Base-by-base conservation (phyloP, 2,797 vertebrate species). In the Emys orbicularis region DNA sequence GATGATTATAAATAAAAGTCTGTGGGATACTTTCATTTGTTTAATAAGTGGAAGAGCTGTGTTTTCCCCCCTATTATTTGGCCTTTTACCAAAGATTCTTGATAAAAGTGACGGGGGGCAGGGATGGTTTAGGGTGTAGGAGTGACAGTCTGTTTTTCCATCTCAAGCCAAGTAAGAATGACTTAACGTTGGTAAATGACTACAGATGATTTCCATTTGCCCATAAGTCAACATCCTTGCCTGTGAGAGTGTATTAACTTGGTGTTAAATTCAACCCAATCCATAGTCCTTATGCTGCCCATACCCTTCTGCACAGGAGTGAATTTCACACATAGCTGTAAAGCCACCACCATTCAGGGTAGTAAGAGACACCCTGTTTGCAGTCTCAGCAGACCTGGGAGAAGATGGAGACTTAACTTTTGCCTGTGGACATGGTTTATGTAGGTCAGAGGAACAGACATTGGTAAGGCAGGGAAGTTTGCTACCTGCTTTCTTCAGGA, bases 381-480 rank as follows among this genome's bases (percentile, higher is more conserved):
- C 21, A 41, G 11, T 91, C 34, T 72, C 25, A 34, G 2, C 50
- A 47, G 27, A 86, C 68, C 15, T 31, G 44, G 25, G 3, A 59
- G 44, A 90, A 86, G 2, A 25, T 21, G 8, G 10, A 77, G 81
- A 77, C 3, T 8, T 29, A 65, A 8, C 11, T 53, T 88, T n/a
- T 3, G 1, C 41, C 56, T 49, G 1, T 27, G 7, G 65, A 13
- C 6, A 27, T 47, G 11, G 7, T 27, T 44, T 23, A 74, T 41
- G 23, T 23, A 44, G 12, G 25, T 12, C 41, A 12, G n/a, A 34
- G 13, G 25, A 34, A 47, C 7, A 16, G 52, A 18, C 19, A 49
- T 4, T 81, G 37, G 11, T 0, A 0, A 6, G 5, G 15, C 54
- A 86, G 41, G 37, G 50, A 18, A 74, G 13, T 74, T 80, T 54